Evolutionary conservation across 2,113 vertebrate species (phyloP), one percentile per base, ranked within the genome.

Genomic region (Neolamprologus falcicula): DNA sequence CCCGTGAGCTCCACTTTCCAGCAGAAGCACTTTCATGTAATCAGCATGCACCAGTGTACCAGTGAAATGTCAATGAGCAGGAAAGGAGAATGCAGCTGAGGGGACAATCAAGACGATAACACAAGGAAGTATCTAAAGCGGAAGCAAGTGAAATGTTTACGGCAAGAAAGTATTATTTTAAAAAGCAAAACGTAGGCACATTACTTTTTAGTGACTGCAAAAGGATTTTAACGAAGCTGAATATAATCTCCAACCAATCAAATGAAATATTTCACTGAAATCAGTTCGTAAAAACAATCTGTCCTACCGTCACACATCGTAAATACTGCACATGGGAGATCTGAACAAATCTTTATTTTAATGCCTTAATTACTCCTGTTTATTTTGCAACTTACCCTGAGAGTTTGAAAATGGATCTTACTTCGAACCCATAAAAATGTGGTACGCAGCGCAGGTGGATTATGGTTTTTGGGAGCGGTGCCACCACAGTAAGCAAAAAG

Each of bases 321-420:
- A 92, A 88, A 94, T 81, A 73, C 82, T 50, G 26, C 45, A 86
- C 88, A 84, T 68, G 80, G 86, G 84, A 88, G 84, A 83, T 81
- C 59, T 42, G 71, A 80, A 87, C 61, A 83, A 68, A 79, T 80
- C 16, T 50, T 37, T n/a, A 80, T 87, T 86, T 66, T 71, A 26
- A 53, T 84, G 50, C 83, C 87, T 89, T 88, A 81, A 88, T 89
- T 93, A 86, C 24, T 83, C 87, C 92, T 89, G 84, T 89, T 89
- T 57, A 37, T 57, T 80, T 83, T 40, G 21, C 86, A 31, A 61
- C 55, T 78, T n/a, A 21, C 8, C 8, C 73, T 9, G 37, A 87
- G 57, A 87, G 71, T 21, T 47, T 50, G 21, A 80, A 79, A 82
- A 85, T 16, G 50, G 59, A 86, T 47, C 50, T 33, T n/a, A 2